Base-by-base conservation (phyloP, 2,797 vertebrate genomes). In the Neopelma chrysocephalum region DNA sequence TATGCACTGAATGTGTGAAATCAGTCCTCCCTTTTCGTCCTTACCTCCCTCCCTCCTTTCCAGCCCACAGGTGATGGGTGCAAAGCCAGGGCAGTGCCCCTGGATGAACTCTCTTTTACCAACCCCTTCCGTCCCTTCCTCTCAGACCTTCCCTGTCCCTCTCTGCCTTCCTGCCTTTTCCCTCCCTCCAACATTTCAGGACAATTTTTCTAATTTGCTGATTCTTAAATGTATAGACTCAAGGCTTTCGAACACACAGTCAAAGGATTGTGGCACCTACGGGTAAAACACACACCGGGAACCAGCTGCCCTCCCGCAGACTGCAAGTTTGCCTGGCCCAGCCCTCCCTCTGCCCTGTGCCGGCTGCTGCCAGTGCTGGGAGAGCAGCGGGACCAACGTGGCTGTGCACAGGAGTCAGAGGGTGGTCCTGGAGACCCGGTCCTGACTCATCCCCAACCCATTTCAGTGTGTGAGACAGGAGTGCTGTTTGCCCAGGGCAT, bases 151-250 rank as follows among this genome's bases (percentile, higher is more conserved):
- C 70, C 87, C 84, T 31, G 43, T n/a, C 54, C 82, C 84, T 73
- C 61, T 82, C 51, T 79, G 53, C 82, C 93, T 87, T 94, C 82
- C 73, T 90, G 82, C 82, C 92, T 91, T 88, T 69, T 89, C 80
- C 92, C 42, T 65, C n/a, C 89, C 43, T 93, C 83, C 50, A 50
- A 84, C 73, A 87, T 92, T 95, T 96, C 92, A 90, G 95, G 97
- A 96, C 92, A 62, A 53, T 94, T 96, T 96, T 97, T 97, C 93
- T 97, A 96, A 96, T 92, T 90, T 96, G 90, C 93, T 89, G 78
- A 68, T 96, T 97, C 97, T 95, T 85, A 96, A 95, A 84, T 93
- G 88, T 96, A 96, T 54, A 89, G 82, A 96, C 94, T 97, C 94
- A 89, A 96, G 87, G 86, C 94, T 97, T 97, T 95, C 0, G 69